These are phyloP conservation scores for Varanus komodoensis DNA, from an alignment of 2,113 vertebrate species.

Conservation along the genomic window DNA sequence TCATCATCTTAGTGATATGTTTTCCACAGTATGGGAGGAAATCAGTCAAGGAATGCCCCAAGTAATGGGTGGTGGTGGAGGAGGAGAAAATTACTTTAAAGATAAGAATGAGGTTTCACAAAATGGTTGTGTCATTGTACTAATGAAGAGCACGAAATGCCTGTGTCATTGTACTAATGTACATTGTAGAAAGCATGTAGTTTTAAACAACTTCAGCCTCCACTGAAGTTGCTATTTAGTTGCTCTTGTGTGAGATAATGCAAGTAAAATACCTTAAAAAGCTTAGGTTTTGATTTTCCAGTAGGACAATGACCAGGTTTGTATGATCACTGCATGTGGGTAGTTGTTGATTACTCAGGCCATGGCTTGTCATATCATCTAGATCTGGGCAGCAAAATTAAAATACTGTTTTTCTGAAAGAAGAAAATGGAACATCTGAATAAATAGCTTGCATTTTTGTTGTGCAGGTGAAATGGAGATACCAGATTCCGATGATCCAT, in stretches of 20 bases:
- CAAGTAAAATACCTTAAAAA: not conserved
- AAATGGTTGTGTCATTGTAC: no score
- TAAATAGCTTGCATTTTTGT: slow-evolving; percentile 26
- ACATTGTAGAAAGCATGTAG: not conserved
- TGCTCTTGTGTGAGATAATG: not conserved
- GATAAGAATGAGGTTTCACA: no score
- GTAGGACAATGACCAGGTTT: not conserved
- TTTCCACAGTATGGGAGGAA: no score
- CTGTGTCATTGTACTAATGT: no score
- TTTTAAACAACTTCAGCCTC: not conserved
- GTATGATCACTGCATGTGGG: no score
- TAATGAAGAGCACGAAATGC: no score
- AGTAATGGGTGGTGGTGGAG: no score
- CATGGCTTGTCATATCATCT: no score
- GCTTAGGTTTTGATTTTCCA: not conserved
- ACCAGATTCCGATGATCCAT: slow-evolving; percentile 75
- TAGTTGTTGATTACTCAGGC: no score
- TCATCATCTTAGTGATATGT: no score
- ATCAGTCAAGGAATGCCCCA: no score
- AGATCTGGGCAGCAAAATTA: not conserved
- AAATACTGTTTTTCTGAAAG: not conserved
- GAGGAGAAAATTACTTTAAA: no score
- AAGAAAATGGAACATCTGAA: not conserved
- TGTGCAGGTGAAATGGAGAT: slow-evolving; percentile 77
- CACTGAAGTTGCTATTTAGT: not conserved